phyloP scores from a whole-genome alignment of 2,888 invertebrate genomes.

The Pegoplata infirma region DNA sequence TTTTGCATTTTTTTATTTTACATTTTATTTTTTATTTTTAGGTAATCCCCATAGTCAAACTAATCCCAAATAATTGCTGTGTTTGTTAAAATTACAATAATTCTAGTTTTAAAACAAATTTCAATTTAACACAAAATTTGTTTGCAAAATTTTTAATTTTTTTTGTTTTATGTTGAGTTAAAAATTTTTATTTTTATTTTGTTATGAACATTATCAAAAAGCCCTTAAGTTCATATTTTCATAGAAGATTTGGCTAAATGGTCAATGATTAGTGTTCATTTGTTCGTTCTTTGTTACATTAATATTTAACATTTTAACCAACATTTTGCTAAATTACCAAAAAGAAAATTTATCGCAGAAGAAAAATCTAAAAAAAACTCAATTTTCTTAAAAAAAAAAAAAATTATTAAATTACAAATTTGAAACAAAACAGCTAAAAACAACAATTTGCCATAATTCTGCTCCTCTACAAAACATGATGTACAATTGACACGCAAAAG shows the following conservation, averaged over 20 bases:
- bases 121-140: conserved; percentile 43
- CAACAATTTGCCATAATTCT: conserved; percentile 63
- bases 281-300: conserved; percentile 48
- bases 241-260: neutral
- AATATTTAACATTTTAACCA: conserved; percentile 31
- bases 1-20: conserved; percentile 55
- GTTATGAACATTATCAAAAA: conserved; percentile 28
- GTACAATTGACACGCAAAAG: conserved; percentile 65
- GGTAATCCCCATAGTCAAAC: conserved; percentile 78
- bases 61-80: conserved; percentile 76
- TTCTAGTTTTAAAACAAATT: conserved; percentile 5
- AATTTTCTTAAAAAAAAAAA: too few relatives aligned
- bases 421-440: conserved; percentile 59
- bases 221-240: conserved; percentile 13
- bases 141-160: conserved; percentile 66
- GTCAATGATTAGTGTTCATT: conserved; percentile 24
- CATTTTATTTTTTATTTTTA: conserved; percentile 70
- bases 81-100: conserved; percentile 58
- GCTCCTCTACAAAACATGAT: conserved; percentile 59
- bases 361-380: conserved; percentile 16
- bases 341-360: conserved; percentile 21
- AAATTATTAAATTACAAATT: conserved; percentile 56
- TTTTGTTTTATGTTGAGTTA: conserved; percentile 60
- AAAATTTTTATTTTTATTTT: conserved; percentile 29
- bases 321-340: conserved; percentile 40